Evolutionary conservation across 2,888 invertebrate species (phyloP), one percentile per base, ranked within the genome.

Genomic region (Andrena minutula): DNA sequence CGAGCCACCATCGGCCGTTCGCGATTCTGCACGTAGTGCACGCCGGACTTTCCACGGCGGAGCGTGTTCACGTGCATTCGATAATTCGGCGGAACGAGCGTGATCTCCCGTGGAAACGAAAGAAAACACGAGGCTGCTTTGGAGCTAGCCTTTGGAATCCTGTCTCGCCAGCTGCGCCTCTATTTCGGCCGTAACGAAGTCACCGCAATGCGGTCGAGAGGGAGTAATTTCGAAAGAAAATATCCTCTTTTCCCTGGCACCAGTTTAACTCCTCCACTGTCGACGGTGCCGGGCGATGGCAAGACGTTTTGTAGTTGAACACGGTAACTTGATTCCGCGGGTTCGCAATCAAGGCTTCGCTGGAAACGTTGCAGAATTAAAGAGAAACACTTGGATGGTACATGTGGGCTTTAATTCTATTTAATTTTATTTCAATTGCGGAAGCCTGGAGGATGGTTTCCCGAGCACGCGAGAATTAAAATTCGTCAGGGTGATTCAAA

Each of bases 1-100:
- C 51, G 61, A 72, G 61, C 75, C 78, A 83, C 84, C 83, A 86
- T 89, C 70, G 86, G 76, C 70, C 60, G 58, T 85, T 16, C 78
- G 83, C 86, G 81, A 73, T 75, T 86, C 79, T 75, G 86, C 89
- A 89, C 89, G 89, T 90, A 90, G 81, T 53, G 61, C 75, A 23
- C 58, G 82, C 78, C 86, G 83, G 81, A 88, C 88, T 89, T 89
- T 89, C 89, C 85, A 87, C 84, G 60, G 71, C 41, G 56, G 35
- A 60, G 51, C 75, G 75, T 68, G 70, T 73, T 76, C 70, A 58
- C 76, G 79, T 41, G 79, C 69, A 47, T 68, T 41, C 64, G 83
- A 74, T 71, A 79, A 86, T 85, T 83, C 76, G 77, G 82, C 56
- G 75, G 66, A 69, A 65, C 63, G 47, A 35, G 23, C 64, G 30